Base-by-base conservation (phyloP, 2,797 vertebrate species). In the Sparidentex hasta region DNA sequence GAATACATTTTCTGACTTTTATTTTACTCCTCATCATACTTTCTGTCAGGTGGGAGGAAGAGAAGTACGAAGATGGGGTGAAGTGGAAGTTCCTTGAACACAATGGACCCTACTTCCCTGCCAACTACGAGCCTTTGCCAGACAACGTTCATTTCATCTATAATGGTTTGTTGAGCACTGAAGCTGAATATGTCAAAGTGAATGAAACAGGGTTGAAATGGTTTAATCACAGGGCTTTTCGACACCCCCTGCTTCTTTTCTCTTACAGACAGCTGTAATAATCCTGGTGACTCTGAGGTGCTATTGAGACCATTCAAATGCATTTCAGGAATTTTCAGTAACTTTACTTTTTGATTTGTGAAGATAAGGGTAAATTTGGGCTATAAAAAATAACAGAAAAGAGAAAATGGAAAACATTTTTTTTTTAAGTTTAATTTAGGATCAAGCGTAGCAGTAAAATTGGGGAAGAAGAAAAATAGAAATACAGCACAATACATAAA, bases 41-140 rank as follows among this genome's bases (percentile, higher is more conserved):
- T 14, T 73, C 59, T 78, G n/a, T 67, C 73, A 88, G 94, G 95
- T 95, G 93, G 93, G 95, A 96, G 76, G 94, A 96, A 69, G 92
- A 95, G 72, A 96, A 96, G 85, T 94, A 95, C 69, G 90, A 96
- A 87, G 79, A 94, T 51, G 92, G 93, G 33, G 85, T 95, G 43
- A 96, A 94, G 72, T 93, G 94, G 95, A 96, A 93, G 90, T 94
- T 93, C 87, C 91, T 96, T 64, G 93, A 96, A 83, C 93, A 95
- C 76, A 87, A 79, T 59, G 91, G 93, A n/a, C 94, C 95, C 1
- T 94, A 85, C 78, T 96, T 96, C 1, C 82, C 93, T 20, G 92
- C 94, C 0, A 88, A 89, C 4, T 95, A 94, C 88, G 89, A 92
- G 82, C 88, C 87, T 1, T 72, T 95, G 54, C 94, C 95, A 25